phyloP scores from a whole-genome alignment of 2,888 invertebrate genomes.

The Resseliella maxima region DNA sequence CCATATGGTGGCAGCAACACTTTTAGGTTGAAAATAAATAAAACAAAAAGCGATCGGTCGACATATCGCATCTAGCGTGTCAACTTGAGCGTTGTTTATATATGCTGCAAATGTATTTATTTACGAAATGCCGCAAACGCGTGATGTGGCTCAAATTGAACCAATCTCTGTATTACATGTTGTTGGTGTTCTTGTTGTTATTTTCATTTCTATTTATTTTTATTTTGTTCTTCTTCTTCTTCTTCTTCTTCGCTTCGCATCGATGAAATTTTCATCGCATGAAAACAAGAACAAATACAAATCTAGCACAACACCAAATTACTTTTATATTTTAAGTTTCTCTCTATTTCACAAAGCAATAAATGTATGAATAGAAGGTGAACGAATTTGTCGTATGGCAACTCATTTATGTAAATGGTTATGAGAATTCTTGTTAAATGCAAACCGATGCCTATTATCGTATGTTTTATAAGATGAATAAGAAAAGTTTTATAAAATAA shows the following conservation, averaged over 20 bases:
- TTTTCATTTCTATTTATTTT: too few relatives aligned
- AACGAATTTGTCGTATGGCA: background rate
- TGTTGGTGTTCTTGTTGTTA: too few relatives aligned
- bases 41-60: slow-evolving; percentile 19
- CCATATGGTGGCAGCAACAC: slow-evolving; percentile 37
- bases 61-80: too few relatives aligned
- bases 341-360: background rate
- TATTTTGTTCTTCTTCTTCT: background rate
- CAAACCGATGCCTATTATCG: background rate
- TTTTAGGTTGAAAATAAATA: background rate
- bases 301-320: slow-evolving; percentile 28
- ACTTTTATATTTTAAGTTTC: background rate
- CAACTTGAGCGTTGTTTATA: background rate
- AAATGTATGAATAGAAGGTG: background rate
- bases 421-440: background rate
- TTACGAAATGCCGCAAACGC: slow-evolving; percentile 32
- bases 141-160: slow-evolving; percentile 18
- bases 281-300: slow-evolving; percentile 8
- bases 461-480: background rate
- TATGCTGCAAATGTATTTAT: background rate
- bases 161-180: background rate
- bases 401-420: background rate
- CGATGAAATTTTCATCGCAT: background rate
- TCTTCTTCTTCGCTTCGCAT: background rate
- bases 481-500: background rate